Evolutionary conservation across 1,140 invertebrate species (phyloP), one percentile per base, ranked within the genome.

Genomic region (Hycleus phaleratus): DNA sequence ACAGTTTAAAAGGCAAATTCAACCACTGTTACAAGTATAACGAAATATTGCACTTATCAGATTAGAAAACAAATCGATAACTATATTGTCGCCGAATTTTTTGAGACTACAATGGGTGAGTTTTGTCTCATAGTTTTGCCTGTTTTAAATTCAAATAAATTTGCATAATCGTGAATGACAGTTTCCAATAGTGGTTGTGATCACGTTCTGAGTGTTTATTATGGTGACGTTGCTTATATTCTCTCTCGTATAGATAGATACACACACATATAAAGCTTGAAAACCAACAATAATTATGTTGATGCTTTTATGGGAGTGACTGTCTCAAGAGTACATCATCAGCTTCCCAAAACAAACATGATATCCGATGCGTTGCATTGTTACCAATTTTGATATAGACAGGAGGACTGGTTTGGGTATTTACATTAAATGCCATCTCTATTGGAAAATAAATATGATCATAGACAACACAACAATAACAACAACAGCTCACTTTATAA

Each of bases 121-220:
- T 49, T 55, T 55, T n/a, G 44, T 52, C 46, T 56, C 46, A 50
- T 43, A 42, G 42, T 10, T 11, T n/a, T 42, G 18, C 18, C 18
- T 18, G 18, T 44, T 44, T 59, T 59, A 45, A 9, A 48, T 47
- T 59, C 38, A 24, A 44, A 49, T 12, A 38, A 38, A 62, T 62
- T 62, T 59, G 61, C 61, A 62, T 62, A 62, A 62, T 62, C 61
- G 61, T 62, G 57, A 59, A 62, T 62, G 61, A 59, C 61, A 62
- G 61, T 62, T 59, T 62, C 61, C 48, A 59, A 56, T 59, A 57
- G 51, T 56, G 55, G 51, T 49, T 56, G 52, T 57, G 61, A 62
- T 62, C 61, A 59, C 55, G 57, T 62, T 62, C 49, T 50, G 51
- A 62, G 61, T 62, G 61, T 62, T 59, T 62, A 62, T 62, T 62